These are phyloP conservation scores for Drosophila orosa DNA, from an alignment of 1,140 invertebrate species.

Conservation along the genomic window DNA sequence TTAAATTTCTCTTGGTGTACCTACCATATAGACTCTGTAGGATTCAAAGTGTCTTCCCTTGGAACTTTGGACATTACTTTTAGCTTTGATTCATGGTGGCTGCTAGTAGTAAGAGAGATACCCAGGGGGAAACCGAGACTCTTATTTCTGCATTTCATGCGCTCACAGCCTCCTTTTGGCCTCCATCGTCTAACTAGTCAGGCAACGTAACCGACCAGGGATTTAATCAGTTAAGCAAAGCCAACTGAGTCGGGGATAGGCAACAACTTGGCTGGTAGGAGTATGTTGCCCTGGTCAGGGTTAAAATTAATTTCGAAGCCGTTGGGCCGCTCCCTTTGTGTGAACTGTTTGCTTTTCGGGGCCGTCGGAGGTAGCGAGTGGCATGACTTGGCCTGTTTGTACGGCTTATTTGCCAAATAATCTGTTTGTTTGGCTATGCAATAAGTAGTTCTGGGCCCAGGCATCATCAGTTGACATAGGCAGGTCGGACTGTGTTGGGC, in stretches of 20 bases:
- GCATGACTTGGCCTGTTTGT: conserved; percentile 34
- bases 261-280: conserved; percentile 13
- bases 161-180: conserved; percentile 2
- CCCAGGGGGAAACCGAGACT: conserved; percentile 6
- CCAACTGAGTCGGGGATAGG: conserved; percentile 21
- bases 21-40: conserved; percentile 11
- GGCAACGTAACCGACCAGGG: conserved; percentile 21
- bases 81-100: conserved; percentile 47
- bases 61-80: conserved; percentile 49
- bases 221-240: conserved; percentile 53
- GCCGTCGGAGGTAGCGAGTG: conserved; percentile 21
- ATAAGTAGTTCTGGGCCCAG: conserved; percentile 36
- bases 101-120: neutral
- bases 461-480: conserved; percentile 35
- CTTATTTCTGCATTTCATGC: conserved; percentile 21
- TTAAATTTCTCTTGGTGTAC: conserved; percentile 12
- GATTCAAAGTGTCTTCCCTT: conserved; percentile 42
- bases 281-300: conserved; percentile 18
- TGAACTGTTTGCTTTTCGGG: conserved; percentile 37
- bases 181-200: neutral
- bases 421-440: conserved; percentile 54
- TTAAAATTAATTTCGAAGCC: conserved; percentile 51
- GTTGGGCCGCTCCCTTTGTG: conserved; percentile 39
- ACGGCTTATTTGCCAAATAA: conserved; percentile 51
- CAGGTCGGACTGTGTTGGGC: conserved; percentile 19